phyloP scores from a whole-genome alignment of 2,113 vertebrate species.

The Gavialis gangeticus region DNA sequence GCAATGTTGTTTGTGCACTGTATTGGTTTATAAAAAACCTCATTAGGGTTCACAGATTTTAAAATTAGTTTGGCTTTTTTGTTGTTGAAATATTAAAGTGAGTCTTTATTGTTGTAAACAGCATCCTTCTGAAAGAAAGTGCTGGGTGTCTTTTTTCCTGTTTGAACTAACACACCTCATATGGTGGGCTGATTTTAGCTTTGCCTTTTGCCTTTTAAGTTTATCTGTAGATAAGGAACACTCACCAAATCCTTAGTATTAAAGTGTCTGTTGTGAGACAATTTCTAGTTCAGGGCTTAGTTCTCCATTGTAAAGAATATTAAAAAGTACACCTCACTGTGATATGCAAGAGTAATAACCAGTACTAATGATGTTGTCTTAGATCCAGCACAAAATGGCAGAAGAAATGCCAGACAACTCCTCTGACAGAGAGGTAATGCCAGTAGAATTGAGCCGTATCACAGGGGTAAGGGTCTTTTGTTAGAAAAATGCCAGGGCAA shows the following conservation, averaged over 20 bases:
- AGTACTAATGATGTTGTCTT: conserved; percentile 11
- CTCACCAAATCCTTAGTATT: conserved; percentile 18
- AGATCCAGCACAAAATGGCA: conserved; percentile 12
- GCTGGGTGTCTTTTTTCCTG: conserved; percentile 16
- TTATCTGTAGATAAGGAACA: conserved; percentile 39
- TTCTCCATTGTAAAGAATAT: conserved; percentile 54
- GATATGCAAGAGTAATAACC: conserved; percentile 43
- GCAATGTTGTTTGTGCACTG: conserved; percentile 63
- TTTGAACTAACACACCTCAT: conserved; percentile 40
- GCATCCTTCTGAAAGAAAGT: conserved; percentile 38
- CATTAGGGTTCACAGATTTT: conserved; percentile 69
- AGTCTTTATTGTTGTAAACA: conserved; percentile 65
- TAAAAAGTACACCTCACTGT: conserved; percentile 68
- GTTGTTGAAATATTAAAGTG: conserved; percentile 54
- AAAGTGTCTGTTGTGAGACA: conserved; percentile 46
- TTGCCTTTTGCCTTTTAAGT: conserved; percentile 46
- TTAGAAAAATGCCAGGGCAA: conserved; percentile 10
- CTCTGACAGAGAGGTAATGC: conserved; percentile 11
- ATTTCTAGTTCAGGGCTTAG: conserved; percentile 54
- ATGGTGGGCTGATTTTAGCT: conserved; percentile 38
- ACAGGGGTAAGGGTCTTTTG: background rate
- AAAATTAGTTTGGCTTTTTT: conserved; percentile 53
- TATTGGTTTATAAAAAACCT: conserved; percentile 61
- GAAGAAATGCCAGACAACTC: conserved; percentile 45
- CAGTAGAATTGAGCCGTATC: background rate